A percentile compares a stretch with the other conserved stretches of the same genome.
Evolutionary conservation across 2,888 invertebrate genomes (phyloP).

Genomic region (Caenorhabditis panamensis): DNA sequence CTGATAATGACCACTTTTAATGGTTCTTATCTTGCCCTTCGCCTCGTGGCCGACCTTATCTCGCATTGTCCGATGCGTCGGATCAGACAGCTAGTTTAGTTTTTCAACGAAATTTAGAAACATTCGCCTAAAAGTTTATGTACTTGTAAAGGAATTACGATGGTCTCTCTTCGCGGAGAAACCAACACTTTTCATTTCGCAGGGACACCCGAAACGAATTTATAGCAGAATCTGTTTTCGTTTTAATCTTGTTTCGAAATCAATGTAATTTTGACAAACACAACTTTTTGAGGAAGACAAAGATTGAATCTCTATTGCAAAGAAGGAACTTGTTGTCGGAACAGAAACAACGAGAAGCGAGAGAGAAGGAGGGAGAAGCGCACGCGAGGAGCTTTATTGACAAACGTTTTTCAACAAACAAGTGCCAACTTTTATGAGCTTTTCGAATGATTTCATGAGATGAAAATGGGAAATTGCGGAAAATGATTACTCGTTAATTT

Average conservation of each 20-base stretch:
- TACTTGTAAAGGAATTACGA: neutral
- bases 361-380: neutral
- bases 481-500: neutral
- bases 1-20: slow-evolving; percentile 29
- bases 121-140: neutral
- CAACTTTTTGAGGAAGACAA: neutral
- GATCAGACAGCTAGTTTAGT: neutral
- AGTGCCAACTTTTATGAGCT: neutral
- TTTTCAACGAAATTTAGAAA: slow-evolving; percentile 23
- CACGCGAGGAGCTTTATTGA: slow-evolving; percentile 1
- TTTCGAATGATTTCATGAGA: neutral
- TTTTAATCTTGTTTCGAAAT: slow-evolving; percentile 6
- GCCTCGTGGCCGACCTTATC: slow-evolving; percentile 43
- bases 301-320: slow-evolving; percentile 12
- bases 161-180: neutral
- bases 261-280: neutral
- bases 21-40: slow-evolving; percentile 47
- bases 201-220: neutral
- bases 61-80: neutral
- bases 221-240: slow-evolving; percentile 4
- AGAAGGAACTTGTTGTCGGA: slow-evolving; percentile 4
- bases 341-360: neutral
- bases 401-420: slow-evolving; percentile 3
- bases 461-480: neutral
- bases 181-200: too few species aligned